A percentile compares a stretch with the other conserved stretches of the same genome.
Conservation (phyloP, 1,140 invertebrate genomes). For the Apis dorsata region DNA sequence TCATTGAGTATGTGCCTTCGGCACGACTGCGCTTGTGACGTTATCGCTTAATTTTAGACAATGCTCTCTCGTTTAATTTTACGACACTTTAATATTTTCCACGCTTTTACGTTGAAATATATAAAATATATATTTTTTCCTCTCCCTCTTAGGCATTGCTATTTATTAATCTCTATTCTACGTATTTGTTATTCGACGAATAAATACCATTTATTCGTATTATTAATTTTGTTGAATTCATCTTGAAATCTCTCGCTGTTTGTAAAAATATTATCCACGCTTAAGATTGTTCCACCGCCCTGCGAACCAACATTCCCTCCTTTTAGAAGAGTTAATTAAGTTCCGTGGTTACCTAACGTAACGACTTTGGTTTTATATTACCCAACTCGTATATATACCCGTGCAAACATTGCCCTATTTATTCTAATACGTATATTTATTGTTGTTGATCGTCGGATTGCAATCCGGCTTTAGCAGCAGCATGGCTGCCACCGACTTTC, state of each 20-base stretch:
- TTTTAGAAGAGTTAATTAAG: slow-evolving; percentile 13
- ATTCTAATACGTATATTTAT: slow-evolving; percentile 26
- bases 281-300: neutral
- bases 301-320: neutral
- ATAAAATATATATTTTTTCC: too few relatives aligned
- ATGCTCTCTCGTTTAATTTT: slow-evolving; percentile 52
- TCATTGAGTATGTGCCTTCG: slow-evolving; percentile 31
- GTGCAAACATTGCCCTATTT: neutral
- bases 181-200: neutral
- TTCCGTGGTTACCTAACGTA: neutral
- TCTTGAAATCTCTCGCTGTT: neutral
- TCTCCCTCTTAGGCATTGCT: neutral
- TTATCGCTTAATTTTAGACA: slow-evolving; percentile 67
- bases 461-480: slow-evolving; percentile 8
- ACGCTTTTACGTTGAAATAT: too few relatives aligned
- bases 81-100: slow-evolving; percentile 1
- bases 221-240: neutral
- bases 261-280: too few relatives aligned
- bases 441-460: slow-evolving; percentile 9
- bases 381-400: neutral
- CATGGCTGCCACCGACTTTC: slow-evolving; percentile 31
- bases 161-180: neutral
- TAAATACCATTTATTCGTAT: neutral
- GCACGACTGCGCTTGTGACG: slow-evolving; percentile 56
- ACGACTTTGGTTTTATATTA: neutral